A percentile compares a stretch with the other conserved stretches of the same genome.
These are phyloP conservation scores for Loripinus fragilis DNA, from an alignment of 2,888 invertebrate species.

Conservation along the genomic window DNA sequence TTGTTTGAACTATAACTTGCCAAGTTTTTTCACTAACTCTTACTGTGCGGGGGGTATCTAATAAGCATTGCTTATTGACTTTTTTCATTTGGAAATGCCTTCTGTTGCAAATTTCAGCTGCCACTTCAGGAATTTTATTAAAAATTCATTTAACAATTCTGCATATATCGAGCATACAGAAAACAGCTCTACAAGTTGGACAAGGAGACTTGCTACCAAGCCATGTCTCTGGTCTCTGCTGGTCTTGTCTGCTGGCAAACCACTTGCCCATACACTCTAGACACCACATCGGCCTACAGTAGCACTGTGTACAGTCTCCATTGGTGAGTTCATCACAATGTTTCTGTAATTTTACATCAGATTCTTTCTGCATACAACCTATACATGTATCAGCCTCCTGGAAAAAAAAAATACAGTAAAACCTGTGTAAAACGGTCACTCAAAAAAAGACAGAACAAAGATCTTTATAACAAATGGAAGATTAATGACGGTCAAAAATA, in stretches of 20 bases:
- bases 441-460: too few species aligned
- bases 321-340: conserved; percentile 85
- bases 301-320: conserved; percentile 86
- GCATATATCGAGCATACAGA: conserved; percentile 94
- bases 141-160: conserved; percentile 81
- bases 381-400: conserved; percentile 93
- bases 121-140: too few species aligned
- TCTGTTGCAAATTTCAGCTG: too few species aligned
- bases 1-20: too few species aligned
- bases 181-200: conserved; percentile 93
- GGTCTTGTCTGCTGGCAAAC: conserved; percentile 92
- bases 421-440: too few species aligned
- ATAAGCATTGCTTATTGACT: too few species aligned
- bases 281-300: conserved; percentile 96
- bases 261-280: conserved; percentile 86
- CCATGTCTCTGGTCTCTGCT: conserved; percentile 90
- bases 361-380: conserved; percentile 92
- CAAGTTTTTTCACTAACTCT: too few species aligned
- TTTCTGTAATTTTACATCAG: conserved; percentile 91
- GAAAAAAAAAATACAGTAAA: too few species aligned
- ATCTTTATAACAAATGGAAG: too few species aligned
- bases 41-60: too few species aligned
- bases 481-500: too few species aligned
- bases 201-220: conserved; percentile 92
- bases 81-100: too few species aligned